phyloP scores from a whole-genome alignment of 2,113 vertebrate species.

The Seriola quinqueradiata region DNA sequence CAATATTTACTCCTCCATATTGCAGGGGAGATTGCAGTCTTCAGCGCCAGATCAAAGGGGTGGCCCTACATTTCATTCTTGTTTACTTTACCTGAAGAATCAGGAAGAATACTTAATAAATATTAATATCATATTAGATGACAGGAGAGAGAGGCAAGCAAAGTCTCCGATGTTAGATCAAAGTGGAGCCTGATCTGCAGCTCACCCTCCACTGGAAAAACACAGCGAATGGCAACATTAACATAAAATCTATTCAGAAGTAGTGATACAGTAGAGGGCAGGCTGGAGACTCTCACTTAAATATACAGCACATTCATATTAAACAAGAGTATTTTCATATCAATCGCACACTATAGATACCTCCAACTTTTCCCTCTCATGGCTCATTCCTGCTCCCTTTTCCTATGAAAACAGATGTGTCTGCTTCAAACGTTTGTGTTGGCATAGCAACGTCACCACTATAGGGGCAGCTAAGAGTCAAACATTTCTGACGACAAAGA shows the following conservation, averaged over 20 bases:
- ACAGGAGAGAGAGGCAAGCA: conserved; percentile 29
- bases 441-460: no score
- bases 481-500: no score
- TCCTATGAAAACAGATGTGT: no score
- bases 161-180: conserved; percentile 47
- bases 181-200: conserved; percentile 25
- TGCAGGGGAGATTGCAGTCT: conserved; percentile 7
- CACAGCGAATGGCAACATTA: conserved; percentile 26
- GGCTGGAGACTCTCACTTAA: not conserved
- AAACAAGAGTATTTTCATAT: conserved; percentile 2
- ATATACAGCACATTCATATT: not conserved
- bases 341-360: not conserved
- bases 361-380: not conserved
- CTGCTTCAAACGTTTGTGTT: no score
- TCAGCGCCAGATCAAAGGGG: conserved; percentile 51
- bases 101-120: conserved; percentile 33
- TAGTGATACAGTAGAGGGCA: not conserved
- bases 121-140: conserved; percentile 60
- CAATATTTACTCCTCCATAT: conserved; percentile 36
- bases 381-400: no score
- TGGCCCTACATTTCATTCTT: conserved; percentile 27
- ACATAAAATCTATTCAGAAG: conserved; percentile 30
- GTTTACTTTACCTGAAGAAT: conserved; percentile 56
- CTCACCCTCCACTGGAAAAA: conserved; percentile 13
- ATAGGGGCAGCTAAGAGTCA: no score